These are phyloP conservation scores for Eudyptes chrysolophus DNA, from an alignment of 2,113 vertebrate species.

Conservation along the genomic window DNA sequence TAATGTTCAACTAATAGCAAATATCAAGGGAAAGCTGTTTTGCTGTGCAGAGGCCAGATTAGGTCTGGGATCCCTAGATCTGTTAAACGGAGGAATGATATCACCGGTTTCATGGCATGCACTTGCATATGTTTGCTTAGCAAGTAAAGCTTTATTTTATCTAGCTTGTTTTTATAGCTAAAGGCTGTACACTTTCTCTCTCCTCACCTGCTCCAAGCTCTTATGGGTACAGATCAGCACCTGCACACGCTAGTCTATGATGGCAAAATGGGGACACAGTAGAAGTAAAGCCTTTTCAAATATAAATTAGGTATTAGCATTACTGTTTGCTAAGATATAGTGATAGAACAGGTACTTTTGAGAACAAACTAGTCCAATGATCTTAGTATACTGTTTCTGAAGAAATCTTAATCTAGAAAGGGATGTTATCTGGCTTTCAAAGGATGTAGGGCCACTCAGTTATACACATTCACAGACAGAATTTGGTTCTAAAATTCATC, in stretches of 20 bases:
- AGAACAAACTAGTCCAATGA: neutral
- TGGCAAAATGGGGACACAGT: neutral
- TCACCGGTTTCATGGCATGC: neutral
- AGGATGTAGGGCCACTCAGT: neutral
- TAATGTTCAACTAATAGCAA: conserved; percentile 26
- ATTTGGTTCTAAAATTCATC: neutral
- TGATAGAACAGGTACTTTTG: neutral
- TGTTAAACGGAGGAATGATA: neutral
- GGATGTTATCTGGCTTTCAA: neutral
- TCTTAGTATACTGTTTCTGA: neutral
- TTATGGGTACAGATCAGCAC: neutral
- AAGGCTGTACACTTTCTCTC: neutral
- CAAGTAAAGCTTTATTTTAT: neutral
- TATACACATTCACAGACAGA: neutral
- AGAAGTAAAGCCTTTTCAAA: neutral
- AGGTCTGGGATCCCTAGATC: neutral
- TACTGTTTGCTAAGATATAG: neutral
- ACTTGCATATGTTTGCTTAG: neutral
- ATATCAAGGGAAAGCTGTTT: neutral
- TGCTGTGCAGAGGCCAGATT: neutral
- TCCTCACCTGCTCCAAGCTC: neutral
- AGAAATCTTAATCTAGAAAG: neutral
- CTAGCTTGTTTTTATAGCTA: neutral
- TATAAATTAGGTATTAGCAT: neutral
- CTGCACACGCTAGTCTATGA: neutral